Evolutionary conservation across 1,140 invertebrate genomes (phyloP), one percentile per base, ranked within the genome.

Genomic region (Nasonia giraulti): DNA sequence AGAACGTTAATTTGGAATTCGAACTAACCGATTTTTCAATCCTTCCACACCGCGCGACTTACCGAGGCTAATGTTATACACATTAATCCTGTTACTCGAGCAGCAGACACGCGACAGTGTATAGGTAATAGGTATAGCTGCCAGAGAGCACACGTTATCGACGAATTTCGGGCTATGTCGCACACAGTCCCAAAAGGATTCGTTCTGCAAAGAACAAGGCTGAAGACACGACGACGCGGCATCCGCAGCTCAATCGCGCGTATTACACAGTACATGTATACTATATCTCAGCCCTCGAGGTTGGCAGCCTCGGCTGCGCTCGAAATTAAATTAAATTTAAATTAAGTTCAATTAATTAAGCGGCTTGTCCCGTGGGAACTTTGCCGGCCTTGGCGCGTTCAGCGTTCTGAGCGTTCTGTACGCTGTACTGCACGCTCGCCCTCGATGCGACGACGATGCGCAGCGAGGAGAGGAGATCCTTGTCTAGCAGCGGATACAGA

Each of bases 301-400:
- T n/a, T n/a, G 55, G 20, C 55, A 1, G 55, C 33, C 55, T n/a
- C 85, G 27, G 2, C 40, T 27, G 1, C n/a, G 37, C 74, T 74
- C 44, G 81, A 89, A 90, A 91, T 91, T 89, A 89, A 91, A 91
- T 90, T 90, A 89, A 91, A 91, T 91, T 91, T 89, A 90, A 90
- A 91, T 91, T 91, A 90, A 89, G 89, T 88, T 91, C 89, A 90
- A 91, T 91, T 91, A 91, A 90, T 90, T 91, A 89, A 90, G 88
- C 85, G 83, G 86, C 87, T 88, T 87, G 86, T 27, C 87, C 77
- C 89, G 86, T 90, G 89, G 89, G 89, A 89, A 90, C 86, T 88
- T 83, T 66, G 88, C 86, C 83, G 17, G 40, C 66, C 17, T 69
- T 55, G 23, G 85, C 83, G 85, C 83, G 77, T 85, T 31, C 68